These are phyloP conservation scores for Colletes gigas DNA, from an alignment of 1,140 invertebrate genomes.

Conservation along the genomic window DNA sequence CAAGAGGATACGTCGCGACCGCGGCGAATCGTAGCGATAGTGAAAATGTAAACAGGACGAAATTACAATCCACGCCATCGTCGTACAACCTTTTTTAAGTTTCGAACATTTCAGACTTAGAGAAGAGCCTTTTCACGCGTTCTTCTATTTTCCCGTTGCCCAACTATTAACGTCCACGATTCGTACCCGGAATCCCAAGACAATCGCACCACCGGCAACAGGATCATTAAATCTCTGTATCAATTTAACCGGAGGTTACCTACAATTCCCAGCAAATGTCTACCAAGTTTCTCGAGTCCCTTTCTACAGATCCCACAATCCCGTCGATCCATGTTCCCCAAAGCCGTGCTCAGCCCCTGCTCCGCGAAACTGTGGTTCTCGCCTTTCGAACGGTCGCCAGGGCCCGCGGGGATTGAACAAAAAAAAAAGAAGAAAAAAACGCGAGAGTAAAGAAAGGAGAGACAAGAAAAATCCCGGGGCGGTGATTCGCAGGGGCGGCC, in stretches of 20 bases:
- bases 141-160: too few species aligned
- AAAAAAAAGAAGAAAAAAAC: background rate
- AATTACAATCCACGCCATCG: too few species aligned
- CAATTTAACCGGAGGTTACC: too few species aligned
- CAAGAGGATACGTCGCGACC: background rate
- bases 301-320: background rate
- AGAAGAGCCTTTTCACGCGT: too few species aligned
- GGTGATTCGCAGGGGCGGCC: background rate
- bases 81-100: too few species aligned
- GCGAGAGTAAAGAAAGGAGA: constrained; percentile 24
- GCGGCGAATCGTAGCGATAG: background rate
- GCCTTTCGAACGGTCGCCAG: background rate
- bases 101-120: too few species aligned
- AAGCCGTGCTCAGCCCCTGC: background rate
- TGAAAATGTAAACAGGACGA: background rate
- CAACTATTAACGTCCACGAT: too few species aligned
- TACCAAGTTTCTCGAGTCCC: background rate
- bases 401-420: background rate
- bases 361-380: background rate
- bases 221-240: too few species aligned
- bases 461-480: background rate
- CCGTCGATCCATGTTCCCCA: background rate
- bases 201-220: too few species aligned
- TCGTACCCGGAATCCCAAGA: too few species aligned
- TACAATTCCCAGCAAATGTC: too few species aligned